A percentile compares a stretch with the other conserved stretches of the same genome.
Conservation (phyloP, 2,113 vertebrate genomes). For the Stegostoma tigrinum region DNA sequence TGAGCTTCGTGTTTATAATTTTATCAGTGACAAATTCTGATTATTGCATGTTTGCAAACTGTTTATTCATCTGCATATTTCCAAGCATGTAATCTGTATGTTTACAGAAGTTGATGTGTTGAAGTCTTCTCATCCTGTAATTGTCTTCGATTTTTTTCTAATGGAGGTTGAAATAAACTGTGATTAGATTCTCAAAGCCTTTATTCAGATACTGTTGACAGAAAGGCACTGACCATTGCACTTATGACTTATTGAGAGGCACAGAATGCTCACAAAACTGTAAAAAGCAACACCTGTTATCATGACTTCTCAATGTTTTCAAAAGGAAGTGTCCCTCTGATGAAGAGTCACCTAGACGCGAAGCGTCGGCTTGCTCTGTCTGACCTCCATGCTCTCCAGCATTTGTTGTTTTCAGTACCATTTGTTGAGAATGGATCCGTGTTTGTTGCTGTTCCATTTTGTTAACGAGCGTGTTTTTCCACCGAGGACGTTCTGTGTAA, state of each 20-base stretch:
- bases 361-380: too few relatives aligned
- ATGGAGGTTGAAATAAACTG: background rate
- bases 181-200: background rate
- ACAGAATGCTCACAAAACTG: background rate
- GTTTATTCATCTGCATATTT: background rate
- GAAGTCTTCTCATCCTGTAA: background rate
- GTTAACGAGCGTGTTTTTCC: too few relatives aligned
- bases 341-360: too few relatives aligned
- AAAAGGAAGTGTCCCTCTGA: background rate
- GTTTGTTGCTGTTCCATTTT: background rate
- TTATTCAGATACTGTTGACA: background rate
- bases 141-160: background rate
- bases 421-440: background rate
- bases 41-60: background rate
- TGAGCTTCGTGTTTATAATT: background rate
- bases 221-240: background rate
- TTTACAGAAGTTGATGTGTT: background rate
- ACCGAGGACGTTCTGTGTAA: too few relatives aligned
- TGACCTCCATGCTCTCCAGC: too few relatives aligned
- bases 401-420: too few relatives aligned
- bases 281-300: background rate
- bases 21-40: background rate
- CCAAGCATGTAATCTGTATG: background rate
- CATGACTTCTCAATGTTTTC: background rate
- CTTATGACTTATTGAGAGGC: background rate